Evolutionary conservation across 2,888 invertebrate genomes (phyloP), one percentile per base, ranked within the genome.

Genomic region (Proisotoma minuta): DNA sequence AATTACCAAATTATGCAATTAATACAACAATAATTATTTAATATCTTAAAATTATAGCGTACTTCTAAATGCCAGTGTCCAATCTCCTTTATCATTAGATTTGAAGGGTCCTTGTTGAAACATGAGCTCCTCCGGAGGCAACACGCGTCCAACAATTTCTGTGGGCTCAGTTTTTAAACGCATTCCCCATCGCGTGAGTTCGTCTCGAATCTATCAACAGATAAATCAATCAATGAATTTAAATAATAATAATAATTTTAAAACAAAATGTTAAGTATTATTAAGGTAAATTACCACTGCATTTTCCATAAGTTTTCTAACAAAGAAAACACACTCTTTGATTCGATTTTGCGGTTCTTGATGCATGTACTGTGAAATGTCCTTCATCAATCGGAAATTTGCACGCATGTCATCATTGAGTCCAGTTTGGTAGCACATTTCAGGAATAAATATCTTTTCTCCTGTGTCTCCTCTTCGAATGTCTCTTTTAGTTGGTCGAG

Each of bases 351-450:
- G 15, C 8, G 54, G 54, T 4, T 8, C 3, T 24, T 22, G n/a
- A 26, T 54, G 54, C 3, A 54, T n/a, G n/a, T 54, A 5, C 4
- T 20, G 3, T 4, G 54, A 34, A 10, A 54, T 3, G 10, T 18
- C 39, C 23, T 22, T 34, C 39, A 39, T 54, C 18, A 54, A 26
- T 24, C 4, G n/a, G 29, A 54, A 54, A 20, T 54, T 54, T 20
- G 5, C 39, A 10, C 54, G 18, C 54, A 54, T 54, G 22, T n/a
- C 54, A 3, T 12, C 4, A 18, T 3, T 54, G 20, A 54, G n/a
- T 5, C 54, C 54, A n/a, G 54, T 54, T 10, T 39, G 34, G n/a
- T 39, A 54, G 39, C 54, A 54, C 2, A 54, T 12, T 22, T 54
- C 54, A 22, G 54, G 54, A 2, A 39, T 12, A 3, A 54, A n/a